A percentile compares a stretch with the other conserved stretches of the same genome.
phyloP scores from a whole-genome alignment of 2,113 vertebrate genomes.

The Panthera leo region DNA sequence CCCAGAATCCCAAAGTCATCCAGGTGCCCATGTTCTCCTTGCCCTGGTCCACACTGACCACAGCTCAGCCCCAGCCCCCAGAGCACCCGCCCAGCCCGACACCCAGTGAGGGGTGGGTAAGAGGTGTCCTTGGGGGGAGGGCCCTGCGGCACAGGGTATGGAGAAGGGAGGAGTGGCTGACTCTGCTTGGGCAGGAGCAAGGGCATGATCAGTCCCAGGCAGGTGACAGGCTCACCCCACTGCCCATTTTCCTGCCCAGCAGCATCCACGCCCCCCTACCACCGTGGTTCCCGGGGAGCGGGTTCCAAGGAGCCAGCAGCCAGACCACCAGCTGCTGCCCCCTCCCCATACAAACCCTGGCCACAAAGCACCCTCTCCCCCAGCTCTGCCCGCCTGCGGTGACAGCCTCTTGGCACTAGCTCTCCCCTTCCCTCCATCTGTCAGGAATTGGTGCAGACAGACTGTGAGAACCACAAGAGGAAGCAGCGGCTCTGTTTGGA shows the following conservation, averaged over 20 bases:
- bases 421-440: conserved; percentile 77
- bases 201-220: not conserved
- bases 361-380: conserved; percentile 57
- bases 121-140: not conserved
- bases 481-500: conserved; percentile 9
- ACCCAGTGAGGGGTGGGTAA: not conserved
- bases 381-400: conserved; percentile 59
- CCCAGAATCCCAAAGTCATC: not conserved
- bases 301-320: conserved; percentile 62
- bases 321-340: conserved; percentile 61
- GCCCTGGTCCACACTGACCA: not conserved
- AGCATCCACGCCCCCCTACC: not conserved
- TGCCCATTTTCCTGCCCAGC: not conserved
- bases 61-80: not conserved
- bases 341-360: conserved; percentile 38
- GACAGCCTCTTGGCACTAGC: conserved; percentile 72
- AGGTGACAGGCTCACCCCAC: conserved; percentile 34
- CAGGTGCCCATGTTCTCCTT: conserved; percentile 25
- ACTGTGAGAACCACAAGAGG: conserved; percentile 58
- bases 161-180: not conserved
- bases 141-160: not conserved
- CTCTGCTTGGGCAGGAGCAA: not conserved
- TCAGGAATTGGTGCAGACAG: conserved; percentile 64
- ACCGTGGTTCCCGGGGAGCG: conserved; percentile 29
- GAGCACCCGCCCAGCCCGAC: not conserved